Base-by-base conservation (phyloP, 2,888 invertebrate species). In the Limnephilus rhombicus region DNA sequence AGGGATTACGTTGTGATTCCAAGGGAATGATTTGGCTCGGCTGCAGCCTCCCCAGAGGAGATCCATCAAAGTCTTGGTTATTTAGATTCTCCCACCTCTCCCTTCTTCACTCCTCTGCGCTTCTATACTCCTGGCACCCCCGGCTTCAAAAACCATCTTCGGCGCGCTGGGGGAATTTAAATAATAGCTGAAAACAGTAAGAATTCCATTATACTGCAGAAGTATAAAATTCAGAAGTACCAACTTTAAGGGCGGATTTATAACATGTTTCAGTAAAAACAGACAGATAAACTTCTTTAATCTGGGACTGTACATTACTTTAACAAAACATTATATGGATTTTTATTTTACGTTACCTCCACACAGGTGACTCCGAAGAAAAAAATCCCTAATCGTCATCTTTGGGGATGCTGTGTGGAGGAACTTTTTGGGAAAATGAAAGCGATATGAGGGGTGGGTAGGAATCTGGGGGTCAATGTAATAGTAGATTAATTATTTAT, bases 31-130 rank as follows among this genome's bases (percentile, higher is more conserved):
- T 85, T 45, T 29, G 49, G 24, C 45, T n/a, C 13, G n/a, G 29
- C 7, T 86, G 86, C 49, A 45, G 45, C 86, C 41, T 85, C 86
- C 86, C 86, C 86, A 13, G 86, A 49, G 86, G 49, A 45, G 86
- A 86, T 86, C 45, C 45, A 86, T 86, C 86, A 86, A 86, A 29
- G 86, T 86, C 86, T 86, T 68, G 15, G 41, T 86, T 49, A 86
- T 86, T 86, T 37, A 86, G 86, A 86, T 86, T 86, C 49, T 85
- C 83, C 83, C 86, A 86, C 29, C 86, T 86, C 41, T 68, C 24
- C 68, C 13, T 29, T 49, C 41, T 68, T 68, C 9, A 24, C 68
- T n/a, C 24, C 24, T 68, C 68, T 53, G 53, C 53, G 53, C 53
- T 18, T 24, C 68, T 68, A 24, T 68, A 24, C 24, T 68, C 68